Evolutionary conservation across 2,888 invertebrate genomes (phyloP).

Genomic region (Caenorhabditis panamensis): DNA sequence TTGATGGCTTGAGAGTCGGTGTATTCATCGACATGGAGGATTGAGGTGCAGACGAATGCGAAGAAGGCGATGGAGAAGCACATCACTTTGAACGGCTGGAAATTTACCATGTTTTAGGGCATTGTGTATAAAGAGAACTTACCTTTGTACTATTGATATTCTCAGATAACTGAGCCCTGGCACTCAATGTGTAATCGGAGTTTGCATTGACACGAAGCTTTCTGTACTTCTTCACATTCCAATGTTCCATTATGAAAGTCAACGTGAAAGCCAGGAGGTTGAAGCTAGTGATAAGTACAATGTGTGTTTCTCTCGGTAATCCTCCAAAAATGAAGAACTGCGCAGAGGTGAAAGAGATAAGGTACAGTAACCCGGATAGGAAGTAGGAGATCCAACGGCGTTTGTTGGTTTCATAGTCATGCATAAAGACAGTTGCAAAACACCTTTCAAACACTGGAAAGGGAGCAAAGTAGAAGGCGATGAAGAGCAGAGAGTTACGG

Average conservation of each 20-base stretch:
- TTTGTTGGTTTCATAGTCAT: slow-evolving; percentile 65
- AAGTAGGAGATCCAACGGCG: slow-evolving; percentile 63
- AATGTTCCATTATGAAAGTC: slow-evolving; percentile 33
- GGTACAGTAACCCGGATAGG: slow-evolving; percentile 49
- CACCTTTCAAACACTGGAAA: slow-evolving; percentile 65
- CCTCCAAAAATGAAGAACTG: slow-evolving; percentile 62
- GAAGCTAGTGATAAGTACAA: slow-evolving; percentile 38
- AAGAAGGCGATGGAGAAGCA: slow-evolving; percentile 57
- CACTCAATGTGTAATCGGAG: slow-evolving; percentile 33
- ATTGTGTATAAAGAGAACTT: background rate
- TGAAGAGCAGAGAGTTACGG: slow-evolving; percentile 63
- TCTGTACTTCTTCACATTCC: slow-evolving; percentile 40
- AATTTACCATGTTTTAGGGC: background rate
- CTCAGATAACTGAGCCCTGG: slow-evolving; percentile 46
- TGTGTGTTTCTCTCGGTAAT: slow-evolving; percentile 32
- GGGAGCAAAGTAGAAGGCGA: slow-evolving; percentile 67
- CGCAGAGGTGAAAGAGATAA: slow-evolving; percentile 50
- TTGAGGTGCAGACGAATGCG: slow-evolving; percentile 40
- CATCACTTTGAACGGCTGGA: slow-evolving; percentile 57
- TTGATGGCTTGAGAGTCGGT: slow-evolving; percentile 35
- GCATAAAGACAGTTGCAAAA: slow-evolving; percentile 60
- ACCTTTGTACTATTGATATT: slow-evolving; percentile 50
- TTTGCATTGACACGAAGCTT: slow-evolving; percentile 18
- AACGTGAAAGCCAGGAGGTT: slow-evolving; percentile 63
- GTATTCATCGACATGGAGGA: slow-evolving; percentile 53